These are phyloP conservation scores for Rachycentron canadum DNA, from an alignment of 2,797 vertebrate genomes.

Conservation along the genomic window DNA sequence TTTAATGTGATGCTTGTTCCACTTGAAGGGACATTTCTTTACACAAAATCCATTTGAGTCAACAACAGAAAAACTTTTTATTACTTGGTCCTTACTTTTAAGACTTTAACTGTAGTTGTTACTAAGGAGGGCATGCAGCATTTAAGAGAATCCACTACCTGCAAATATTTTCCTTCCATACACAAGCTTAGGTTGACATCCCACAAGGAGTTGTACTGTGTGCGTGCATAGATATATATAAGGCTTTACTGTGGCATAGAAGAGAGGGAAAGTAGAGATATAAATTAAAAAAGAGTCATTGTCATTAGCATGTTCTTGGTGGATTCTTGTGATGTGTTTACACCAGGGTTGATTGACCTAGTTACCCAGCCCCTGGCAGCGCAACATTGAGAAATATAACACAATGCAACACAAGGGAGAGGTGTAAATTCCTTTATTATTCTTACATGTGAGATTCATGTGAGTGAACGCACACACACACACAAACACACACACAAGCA, in stretches of 20 bases:
- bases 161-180: constrained; percentile 1
- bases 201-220: constrained; percentile 16
- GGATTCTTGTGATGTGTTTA: constrained; percentile 77
- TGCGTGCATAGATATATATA: constrained; percentile 20
- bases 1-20: background rate
- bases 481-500: constrained; percentile 38
- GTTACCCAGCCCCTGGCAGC: constrained; percentile 77
- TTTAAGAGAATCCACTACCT: background rate
- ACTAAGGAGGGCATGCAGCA: background rate
- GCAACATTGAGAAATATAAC: constrained; percentile 70
- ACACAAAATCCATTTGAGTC: background rate
- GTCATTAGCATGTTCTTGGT: constrained; percentile 77
- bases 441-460: constrained; percentile 72
- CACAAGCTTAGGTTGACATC: constrained; percentile 16
- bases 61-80: background rate
- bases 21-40: background rate
- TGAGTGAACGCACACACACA: constrained; percentile 51
- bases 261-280: constrained; percentile 21
- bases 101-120: background rate
- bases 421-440: constrained; percentile 74
- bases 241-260: constrained; percentile 32
- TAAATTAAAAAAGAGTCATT: constrained; percentile 71
- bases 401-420: constrained; percentile 79
- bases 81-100: background rate
- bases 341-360: constrained; percentile 82